phyloP scores from a whole-genome alignment of 2,797 vertebrate species.

The Chelonia mydas region DNA sequence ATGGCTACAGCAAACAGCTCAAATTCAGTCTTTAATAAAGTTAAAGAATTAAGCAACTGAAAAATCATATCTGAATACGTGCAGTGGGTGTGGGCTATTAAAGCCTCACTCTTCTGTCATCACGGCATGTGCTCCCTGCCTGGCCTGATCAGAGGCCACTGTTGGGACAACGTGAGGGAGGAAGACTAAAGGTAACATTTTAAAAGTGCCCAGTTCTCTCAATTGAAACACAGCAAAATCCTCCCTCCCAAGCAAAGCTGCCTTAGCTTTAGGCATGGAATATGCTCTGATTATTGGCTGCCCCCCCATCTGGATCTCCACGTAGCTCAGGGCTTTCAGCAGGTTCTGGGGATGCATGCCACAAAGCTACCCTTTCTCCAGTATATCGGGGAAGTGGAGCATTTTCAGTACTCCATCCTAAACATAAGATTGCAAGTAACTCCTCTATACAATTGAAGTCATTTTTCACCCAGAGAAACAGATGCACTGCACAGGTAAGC shows the following conservation, averaged over 20 bases:
- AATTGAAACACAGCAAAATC: not conserved
- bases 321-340: accelerated
- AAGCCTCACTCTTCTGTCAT: not conserved
- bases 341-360: not conserved
- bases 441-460: not conserved
- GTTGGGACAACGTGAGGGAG: accelerated
- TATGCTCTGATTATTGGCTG: not conserved
- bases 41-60: not conserved
- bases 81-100: not conserved
- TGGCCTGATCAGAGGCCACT: not conserved
- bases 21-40: not conserved
- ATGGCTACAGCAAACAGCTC: not conserved
- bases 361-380: not conserved
- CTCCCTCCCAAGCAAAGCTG: not conserved
- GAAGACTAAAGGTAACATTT: not conserved
- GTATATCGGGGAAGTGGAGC: accelerated
- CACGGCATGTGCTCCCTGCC: not conserved
- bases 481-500: not conserved
- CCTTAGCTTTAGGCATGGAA: not conserved
- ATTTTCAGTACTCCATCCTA: accelerated
- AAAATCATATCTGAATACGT: not conserved
- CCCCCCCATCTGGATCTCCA: not conserved
- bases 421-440: accelerated
- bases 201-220: not conserved
- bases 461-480: not conserved